Base-by-base conservation (phyloP, 2,888 invertebrate genomes). In the Philaethria dido region DNA sequence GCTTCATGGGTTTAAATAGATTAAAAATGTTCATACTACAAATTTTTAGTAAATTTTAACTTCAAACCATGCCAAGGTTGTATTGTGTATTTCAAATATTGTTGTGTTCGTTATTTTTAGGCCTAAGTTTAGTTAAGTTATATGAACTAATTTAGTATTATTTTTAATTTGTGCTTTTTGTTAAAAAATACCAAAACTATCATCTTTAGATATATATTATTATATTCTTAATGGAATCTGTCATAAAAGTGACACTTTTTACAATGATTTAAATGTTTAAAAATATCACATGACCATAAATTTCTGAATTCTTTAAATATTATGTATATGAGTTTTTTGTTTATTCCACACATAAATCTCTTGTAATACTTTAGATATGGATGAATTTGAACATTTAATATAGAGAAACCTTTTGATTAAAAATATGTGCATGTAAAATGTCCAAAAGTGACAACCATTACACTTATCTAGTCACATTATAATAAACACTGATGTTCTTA, bases 91-190 rank as follows among this genome's bases (percentile, higher is more conserved):
- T 36, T 55, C 20, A 55, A 22, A 57, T 57, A 42, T 57, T 42
- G 22, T 42, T 42, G 42, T 52, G 11, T 42, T 57, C 55, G 39
- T 55, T 42, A 20, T 18, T 57, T 42, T 42, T 57, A 57, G 42
- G 22, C 42, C 4, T 57, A 57, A 57, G 22, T 57, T 39, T 57
- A 22, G 4, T n/a, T 22, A 42, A 42, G 42, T 57, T 57, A 14
- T n/a, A 25, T 25, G 22, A 16, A 57, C n/a, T 57, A 39, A 22
- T 57, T 22, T 54, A 36, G 18, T 36, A 14, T 36, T 57, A 39
- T n/a, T 20, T 20, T 39, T 11, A 20, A 57, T 20, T 55, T 55
- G 14, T 39, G 22, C 16, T 39, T 39, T 8, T 9, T 20, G 18
- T 39, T 22, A 55, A 20, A 20, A 8, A 0, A 4, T n/a, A n/a